These are phyloP conservation scores for Enteromius fasciolatus DNA, from an alignment of 2,797 vertebrate species.

Conservation along the genomic window DNA sequence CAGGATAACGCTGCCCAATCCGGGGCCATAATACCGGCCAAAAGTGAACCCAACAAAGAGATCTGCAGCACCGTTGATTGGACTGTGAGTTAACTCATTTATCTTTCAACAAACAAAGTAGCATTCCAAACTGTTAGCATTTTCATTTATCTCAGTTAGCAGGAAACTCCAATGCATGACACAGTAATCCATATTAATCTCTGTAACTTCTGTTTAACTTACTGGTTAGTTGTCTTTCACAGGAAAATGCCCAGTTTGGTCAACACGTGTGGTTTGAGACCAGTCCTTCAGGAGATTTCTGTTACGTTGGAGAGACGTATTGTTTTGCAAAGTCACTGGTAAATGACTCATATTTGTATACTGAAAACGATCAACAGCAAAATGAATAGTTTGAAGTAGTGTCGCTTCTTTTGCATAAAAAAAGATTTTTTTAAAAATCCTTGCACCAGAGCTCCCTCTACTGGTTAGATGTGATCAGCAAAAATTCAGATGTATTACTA, in stretches of 20 bases:
- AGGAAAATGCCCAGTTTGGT: conserved; percentile 91
- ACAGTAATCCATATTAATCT: neutral
- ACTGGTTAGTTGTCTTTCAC: conserved; percentile 47
- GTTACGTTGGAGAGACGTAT: conserved; percentile 93
- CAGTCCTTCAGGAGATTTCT: conserved; percentile 92
- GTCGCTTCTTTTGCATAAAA: neutral
- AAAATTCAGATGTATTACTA: neutral
- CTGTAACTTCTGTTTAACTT: neutral
- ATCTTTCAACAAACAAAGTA: neutral
- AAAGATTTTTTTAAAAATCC: neutral
- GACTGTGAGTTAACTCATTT: conserved; percentile 83
- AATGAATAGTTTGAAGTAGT: neutral
- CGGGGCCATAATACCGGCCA: conserved; percentile 62
- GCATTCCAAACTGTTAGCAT: neutral
- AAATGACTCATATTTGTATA: conserved; percentile 61
- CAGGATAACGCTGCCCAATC: conserved; percentile 80
- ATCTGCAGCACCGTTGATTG: conserved; percentile 88
- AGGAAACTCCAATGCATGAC: neutral
- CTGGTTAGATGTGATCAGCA: conserved; percentile 24
- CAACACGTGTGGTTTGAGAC: conserved; percentile 98
- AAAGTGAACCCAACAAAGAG: conserved; percentile 75
- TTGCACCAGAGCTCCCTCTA: conserved; percentile 46
- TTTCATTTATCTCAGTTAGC: neutral
- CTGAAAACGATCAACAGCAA: neutral
- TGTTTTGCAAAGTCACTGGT: conserved; percentile 93